These are phyloP conservation scores for Liasis olivaceus DNA, from an alignment of 2,797 vertebrate genomes.

Conservation along the genomic window DNA sequence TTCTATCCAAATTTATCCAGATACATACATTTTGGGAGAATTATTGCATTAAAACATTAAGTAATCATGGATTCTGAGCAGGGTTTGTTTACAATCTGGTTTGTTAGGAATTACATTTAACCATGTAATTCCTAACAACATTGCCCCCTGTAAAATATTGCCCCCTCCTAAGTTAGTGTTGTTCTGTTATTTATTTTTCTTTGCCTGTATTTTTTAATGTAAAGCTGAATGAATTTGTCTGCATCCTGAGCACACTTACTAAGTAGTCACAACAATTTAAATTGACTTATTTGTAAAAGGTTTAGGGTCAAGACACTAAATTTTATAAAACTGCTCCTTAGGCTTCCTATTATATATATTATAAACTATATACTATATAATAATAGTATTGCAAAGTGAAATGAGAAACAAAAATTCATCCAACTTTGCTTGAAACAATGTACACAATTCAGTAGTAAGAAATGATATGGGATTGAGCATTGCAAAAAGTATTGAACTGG, in stretches of 20 bases:
- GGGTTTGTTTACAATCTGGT: background rate
- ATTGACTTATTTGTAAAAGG: background rate
- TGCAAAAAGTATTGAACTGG: conserved; percentile 32
- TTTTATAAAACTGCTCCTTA: background rate
- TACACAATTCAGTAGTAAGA: conserved; percentile 14
- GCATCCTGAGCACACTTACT: background rate
- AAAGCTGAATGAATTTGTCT: background rate
- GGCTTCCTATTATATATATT: background rate
- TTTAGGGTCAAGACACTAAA: background rate
- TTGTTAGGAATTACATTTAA: background rate
- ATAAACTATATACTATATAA: background rate
- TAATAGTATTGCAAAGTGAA: background rate
- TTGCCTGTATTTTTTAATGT: background rate
- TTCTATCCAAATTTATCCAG: too few relatives aligned
- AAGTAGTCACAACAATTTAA: background rate
- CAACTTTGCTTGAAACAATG: background rate
- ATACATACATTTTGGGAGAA: too few relatives aligned
- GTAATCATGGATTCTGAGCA: too few relatives aligned
- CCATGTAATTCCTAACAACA: too few relatives aligned
- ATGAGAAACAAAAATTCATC: background rate
- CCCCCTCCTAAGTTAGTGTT: background rate
- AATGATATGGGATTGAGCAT: background rate
- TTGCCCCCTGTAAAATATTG: too few relatives aligned
- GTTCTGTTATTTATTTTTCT: background rate
- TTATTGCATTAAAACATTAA: too few relatives aligned